Conservation (phyloP, 2,888 invertebrate species). For the Aelia acuminata region DNA sequence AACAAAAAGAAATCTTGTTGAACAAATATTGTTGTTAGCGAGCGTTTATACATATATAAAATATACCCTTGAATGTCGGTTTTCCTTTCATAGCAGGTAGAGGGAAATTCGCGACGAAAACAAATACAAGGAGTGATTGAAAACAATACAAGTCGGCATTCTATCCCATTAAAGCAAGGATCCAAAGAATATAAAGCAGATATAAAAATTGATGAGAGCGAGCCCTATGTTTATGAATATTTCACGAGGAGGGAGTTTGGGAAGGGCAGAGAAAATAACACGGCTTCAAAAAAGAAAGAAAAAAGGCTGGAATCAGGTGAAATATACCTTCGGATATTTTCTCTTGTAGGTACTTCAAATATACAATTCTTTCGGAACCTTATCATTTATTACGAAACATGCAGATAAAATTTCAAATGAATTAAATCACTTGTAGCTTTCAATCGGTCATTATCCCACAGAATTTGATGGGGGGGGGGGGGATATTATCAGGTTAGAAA, state of each 20-base stretch:
- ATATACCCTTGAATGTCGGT: not conserved
- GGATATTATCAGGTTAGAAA: too few relatives aligned
- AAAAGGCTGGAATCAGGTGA: slow-evolving; percentile 1
- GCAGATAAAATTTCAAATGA: not conserved
- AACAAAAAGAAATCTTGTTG: too few relatives aligned
- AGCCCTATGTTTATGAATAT: slow-evolving; percentile 11
- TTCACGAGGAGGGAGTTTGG: not conserved
- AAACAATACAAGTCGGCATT: slow-evolving; percentile 19
- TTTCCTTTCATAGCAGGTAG: not conserved
- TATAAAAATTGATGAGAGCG: slow-evolving; percentile 21
- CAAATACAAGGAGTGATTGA: slow-evolving; percentile 14
- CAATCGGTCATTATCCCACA: not conserved
- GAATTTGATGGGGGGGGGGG: too few relatives aligned
- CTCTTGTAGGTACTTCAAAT: not conserved
- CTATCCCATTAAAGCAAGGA: slow-evolving; percentile 11
- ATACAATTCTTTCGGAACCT: not conserved
- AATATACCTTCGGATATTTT: not conserved
- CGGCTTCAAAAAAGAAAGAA: not conserved
- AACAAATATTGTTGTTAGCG: too few relatives aligned
- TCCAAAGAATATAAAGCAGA: slow-evolving; percentile 26
- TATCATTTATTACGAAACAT: not conserved
- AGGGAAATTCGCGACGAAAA: not conserved
- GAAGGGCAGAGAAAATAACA: slow-evolving; percentile 6
- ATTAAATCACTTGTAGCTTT: not conserved
- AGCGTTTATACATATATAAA: too few relatives aligned